Evolutionary conservation across 2,113 vertebrate genomes (phyloP).

Genomic region (Nymphicus hollandicus): DNA sequence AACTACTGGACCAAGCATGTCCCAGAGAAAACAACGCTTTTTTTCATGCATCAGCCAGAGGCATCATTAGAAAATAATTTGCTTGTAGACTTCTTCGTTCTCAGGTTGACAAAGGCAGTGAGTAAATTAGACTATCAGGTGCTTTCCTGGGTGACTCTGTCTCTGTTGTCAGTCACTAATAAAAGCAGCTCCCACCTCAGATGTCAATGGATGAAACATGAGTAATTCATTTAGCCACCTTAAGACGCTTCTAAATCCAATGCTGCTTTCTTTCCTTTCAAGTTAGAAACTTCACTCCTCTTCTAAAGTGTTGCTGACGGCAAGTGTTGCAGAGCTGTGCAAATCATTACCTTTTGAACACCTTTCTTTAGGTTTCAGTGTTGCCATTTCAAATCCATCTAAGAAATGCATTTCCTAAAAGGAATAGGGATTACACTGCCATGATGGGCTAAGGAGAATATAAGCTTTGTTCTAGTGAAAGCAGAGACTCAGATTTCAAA

Average conservation of each 20-base stretch:
- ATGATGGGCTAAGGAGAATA: background rate
- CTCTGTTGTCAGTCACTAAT: conserved; percentile 42
- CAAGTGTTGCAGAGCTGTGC: background rate
- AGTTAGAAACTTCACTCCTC: background rate
- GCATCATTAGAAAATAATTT: background rate
- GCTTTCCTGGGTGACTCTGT: conserved; percentile 37
- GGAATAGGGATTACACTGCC: background rate
- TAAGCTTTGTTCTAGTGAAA: background rate
- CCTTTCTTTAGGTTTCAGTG: background rate
- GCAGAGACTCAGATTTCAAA: background rate
- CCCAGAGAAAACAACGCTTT: background rate
- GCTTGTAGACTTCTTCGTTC: background rate
- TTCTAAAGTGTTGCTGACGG: background rate
- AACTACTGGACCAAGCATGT: background rate
- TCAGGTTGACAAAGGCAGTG: background rate
- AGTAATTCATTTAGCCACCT: conserved; percentile 32
- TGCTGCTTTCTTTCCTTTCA: conserved; percentile 11
- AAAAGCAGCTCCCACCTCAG: conserved; percentile 3
- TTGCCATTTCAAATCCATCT: background rate
- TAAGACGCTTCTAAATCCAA: background rate
- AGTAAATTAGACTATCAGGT: background rate
- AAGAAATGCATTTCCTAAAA: background rate
- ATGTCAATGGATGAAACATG: conserved; percentile 21
- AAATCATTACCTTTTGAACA: background rate
- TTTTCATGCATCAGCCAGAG: background rate